These are phyloP conservation scores for Mechanitis messenoides DNA, from an alignment of 2,888 invertebrate genomes.

Conservation along the genomic window DNA sequence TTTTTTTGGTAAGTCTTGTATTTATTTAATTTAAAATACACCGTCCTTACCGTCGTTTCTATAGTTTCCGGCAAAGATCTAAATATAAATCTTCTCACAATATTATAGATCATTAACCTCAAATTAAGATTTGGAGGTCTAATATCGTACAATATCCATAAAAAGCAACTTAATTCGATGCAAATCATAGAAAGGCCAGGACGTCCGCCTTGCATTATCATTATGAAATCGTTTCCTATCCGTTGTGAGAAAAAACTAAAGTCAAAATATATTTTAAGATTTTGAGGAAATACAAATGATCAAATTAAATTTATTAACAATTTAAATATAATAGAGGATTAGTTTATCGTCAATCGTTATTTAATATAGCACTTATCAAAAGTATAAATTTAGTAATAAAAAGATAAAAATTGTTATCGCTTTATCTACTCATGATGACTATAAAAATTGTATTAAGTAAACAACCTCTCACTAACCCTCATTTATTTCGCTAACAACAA, in stretches of 20 bases:
- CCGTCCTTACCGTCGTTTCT: too few relatives aligned
- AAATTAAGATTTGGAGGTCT: neutral
- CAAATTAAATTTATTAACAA: neutral
- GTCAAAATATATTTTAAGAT: constrained; percentile 14
- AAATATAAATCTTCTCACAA: neutral
- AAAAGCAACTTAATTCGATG: constrained; percentile 40
- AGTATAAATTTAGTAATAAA: constrained; percentile 19
- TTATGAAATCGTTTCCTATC: constrained; percentile 29
- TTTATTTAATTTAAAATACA: too few relatives aligned
- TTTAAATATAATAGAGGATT: neutral
- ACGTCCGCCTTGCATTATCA: constrained; percentile 48
- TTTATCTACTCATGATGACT: constrained; percentile 18
- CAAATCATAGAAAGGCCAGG: constrained; percentile 54
- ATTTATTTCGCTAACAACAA: constrained; percentile 43
- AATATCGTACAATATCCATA: neutral
- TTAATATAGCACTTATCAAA: too few relatives aligned
- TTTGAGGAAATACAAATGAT: constrained; percentile 13
- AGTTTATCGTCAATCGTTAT: too few relatives aligned
- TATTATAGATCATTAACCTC: neutral
- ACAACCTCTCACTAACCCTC: constrained; percentile 37
- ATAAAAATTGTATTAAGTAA: constrained; percentile 33
- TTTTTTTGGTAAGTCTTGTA: too few relatives aligned
- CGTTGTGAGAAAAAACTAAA: constrained; percentile 28
- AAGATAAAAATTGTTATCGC: constrained; percentile 12
- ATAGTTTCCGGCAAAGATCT: too few relatives aligned